A percentile compares a stretch with the other conserved stretches of the same genome.
phyloP scores from a whole-genome alignment of 2,888 invertebrate species.

The Galerucella nymphaeae region DNA sequence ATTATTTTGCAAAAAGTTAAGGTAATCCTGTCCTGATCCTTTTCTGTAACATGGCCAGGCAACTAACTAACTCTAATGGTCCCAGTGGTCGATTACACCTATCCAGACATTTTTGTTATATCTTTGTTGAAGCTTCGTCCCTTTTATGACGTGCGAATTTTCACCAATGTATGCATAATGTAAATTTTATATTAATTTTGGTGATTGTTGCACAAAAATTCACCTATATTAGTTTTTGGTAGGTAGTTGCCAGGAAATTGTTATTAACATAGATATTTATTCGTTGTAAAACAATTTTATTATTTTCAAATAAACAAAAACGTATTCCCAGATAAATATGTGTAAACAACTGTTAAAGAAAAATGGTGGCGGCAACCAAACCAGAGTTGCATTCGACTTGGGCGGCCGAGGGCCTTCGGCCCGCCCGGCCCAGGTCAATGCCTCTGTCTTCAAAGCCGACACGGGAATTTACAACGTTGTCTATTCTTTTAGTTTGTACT shows the following conservation, averaged over 20 bases:
- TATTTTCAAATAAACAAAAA: background rate
- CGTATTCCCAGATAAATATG: constrained; percentile 1
- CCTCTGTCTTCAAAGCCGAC: constrained; percentile 41
- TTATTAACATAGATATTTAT: background rate
- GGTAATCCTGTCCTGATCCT: no score
- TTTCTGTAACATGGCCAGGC: no score
- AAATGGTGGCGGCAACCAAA: constrained; percentile 19
- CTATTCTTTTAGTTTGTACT: background rate
- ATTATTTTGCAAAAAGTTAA: no score
- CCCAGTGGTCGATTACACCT: no score
- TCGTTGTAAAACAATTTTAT: background rate
- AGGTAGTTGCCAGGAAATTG: background rate
- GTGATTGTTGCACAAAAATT: no score
- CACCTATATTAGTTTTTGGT: no score
- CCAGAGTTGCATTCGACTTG: constrained; percentile 52
- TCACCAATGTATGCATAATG: no score
- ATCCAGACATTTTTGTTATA: no score
- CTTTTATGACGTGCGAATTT: no score
- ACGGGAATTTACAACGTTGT: constrained; percentile 20
- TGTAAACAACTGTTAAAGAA: constrained; percentile 7
- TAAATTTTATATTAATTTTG: no score
- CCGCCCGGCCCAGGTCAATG: constrained; percentile 50
- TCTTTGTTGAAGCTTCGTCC: no score
- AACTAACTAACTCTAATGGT: no score
- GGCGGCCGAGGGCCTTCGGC: constrained; percentile 51